Evolutionary conservation across 2,797 vertebrate genomes (phyloP), one percentile per base, ranked within the genome.

Genomic region (Fratercula arctica): DNA sequence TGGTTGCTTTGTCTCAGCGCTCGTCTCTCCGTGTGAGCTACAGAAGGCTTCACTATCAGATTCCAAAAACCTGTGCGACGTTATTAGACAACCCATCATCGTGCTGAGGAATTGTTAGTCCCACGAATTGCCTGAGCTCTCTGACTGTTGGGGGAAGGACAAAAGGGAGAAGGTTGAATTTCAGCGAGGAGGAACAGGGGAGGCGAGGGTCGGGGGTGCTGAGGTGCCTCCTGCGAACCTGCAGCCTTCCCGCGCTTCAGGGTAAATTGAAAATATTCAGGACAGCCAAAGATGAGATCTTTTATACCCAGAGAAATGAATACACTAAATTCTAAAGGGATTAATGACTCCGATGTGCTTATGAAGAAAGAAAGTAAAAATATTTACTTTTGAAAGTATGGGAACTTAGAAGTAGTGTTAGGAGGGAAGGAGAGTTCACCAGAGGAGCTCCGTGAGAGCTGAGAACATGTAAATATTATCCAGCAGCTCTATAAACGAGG

Each of bases 391-490:
- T 61, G 37, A 43, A 90, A 89, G 60, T 68, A 19, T 61, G 57
- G 45, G 88, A 93, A 54, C 19, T 61, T 74, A 68, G 74, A n/a
- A 95, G 70, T 35, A 4, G 16, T 41, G 46, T 85, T 85, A 12
- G 77, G 33, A 20, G 61, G 39, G 39, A 90, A 80, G 53, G n/a
- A 77, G 88, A 68, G 68, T 68, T 95, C 92, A 63, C 29, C 43
- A 53, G 57, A 75, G 67, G 63, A 70, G 35, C 78, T 46, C 75
- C 66, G 67, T 45, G 78, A 61, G 72, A 95, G 53, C 83, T 64
- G 60, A 90, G 90, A 94, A 91, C 45, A 23, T 85, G 66, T 96
- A 95, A 96, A 94, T 93, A 78, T 90, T 95, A 89, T 72, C 53
- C 70, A 87, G 48, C 75, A 94, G 77, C 66, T 93, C 68, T 72